Evolutionary conservation across 2,888 invertebrate species (phyloP).

Genomic region (Pasiphila rectangulata): DNA sequence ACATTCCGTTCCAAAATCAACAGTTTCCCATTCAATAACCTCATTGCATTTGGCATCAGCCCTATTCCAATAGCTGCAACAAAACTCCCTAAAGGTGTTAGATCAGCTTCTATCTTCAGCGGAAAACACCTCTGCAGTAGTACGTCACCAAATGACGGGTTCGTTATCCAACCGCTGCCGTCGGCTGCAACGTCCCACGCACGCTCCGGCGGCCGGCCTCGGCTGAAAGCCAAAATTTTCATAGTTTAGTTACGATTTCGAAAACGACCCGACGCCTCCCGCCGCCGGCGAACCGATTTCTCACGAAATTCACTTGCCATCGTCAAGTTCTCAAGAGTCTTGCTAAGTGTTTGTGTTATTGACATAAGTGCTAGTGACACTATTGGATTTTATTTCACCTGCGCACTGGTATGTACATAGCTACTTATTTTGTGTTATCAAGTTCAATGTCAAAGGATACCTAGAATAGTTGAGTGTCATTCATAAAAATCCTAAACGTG

Average conservation of each 20-base stretch:
- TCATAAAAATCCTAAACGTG: conserved; percentile 7
- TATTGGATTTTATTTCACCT: conserved; percentile 61
- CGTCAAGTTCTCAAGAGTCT: conserved; percentile 66
- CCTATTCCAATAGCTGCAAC: conserved; percentile 43
- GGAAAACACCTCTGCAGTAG: conserved; percentile 79
- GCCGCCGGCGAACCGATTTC: conserved; percentile 77
- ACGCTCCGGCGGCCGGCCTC: conserved; percentile 67
- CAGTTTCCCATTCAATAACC: conserved; percentile 1
- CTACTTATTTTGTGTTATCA: conserved; percentile 18
- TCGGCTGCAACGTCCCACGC: conserved; percentile 68
- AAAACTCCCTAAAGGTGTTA: conserved; percentile 40
- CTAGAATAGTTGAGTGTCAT: neutral
- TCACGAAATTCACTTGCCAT: conserved; percentile 68
- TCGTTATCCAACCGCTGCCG: conserved; percentile 67
- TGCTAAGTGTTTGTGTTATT: conserved; percentile 50
- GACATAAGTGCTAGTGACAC: conserved; percentile 52
- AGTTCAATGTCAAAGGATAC: conserved; percentile 7
- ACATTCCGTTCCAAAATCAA: conserved; percentile 1
- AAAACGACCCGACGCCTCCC: conserved; percentile 81
- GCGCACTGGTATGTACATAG: conserved; percentile 26
- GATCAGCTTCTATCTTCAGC: conserved; percentile 69
- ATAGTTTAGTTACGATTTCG: conserved; percentile 81
- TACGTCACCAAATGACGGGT: conserved; percentile 67
- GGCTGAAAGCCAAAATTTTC: conserved; percentile 74
- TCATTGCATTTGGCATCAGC: conserved; percentile 20